Conservation (phyloP, 2,113 vertebrate species). For the Tamias sibiricus region DNA sequence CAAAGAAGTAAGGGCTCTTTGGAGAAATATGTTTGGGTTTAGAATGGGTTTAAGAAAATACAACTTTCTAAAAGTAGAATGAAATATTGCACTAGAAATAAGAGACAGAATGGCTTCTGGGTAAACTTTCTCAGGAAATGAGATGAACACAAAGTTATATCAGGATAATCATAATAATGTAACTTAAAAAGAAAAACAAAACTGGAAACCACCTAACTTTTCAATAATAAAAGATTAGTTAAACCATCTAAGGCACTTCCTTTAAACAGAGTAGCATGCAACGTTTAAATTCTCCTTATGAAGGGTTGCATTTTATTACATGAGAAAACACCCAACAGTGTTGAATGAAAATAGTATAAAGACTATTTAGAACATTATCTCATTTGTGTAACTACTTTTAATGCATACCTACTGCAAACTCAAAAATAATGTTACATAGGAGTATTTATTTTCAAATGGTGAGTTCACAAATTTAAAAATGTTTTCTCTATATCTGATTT, state of each 20-base stretch:
- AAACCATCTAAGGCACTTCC: neutral
- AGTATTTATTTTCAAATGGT: neutral
- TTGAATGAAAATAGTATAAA: neutral
- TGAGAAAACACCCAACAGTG: neutral
- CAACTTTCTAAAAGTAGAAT: neutral
- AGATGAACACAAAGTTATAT: neutral
- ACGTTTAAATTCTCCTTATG: neutral
- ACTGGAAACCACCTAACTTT: neutral
- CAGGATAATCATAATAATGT: neutral
- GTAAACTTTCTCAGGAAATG: neutral
- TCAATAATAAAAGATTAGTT: neutral
- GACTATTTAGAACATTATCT: neutral
- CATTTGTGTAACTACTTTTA: neutral
- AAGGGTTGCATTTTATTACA: neutral
- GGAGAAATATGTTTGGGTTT: neutral
- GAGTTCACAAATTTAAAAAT: neutral
- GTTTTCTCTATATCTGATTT: neutral
- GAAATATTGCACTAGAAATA: neutral
- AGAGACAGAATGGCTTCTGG: neutral
- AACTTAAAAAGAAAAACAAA: neutral
- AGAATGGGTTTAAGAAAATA: conserved; percentile 4
- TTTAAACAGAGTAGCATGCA: neutral
- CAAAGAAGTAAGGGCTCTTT: neutral
- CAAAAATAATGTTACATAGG: neutral
- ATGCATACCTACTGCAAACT: neutral